phyloP scores from a whole-genome alignment of 2,888 invertebrate genomes.

The Alloplasta piceator region DNA sequence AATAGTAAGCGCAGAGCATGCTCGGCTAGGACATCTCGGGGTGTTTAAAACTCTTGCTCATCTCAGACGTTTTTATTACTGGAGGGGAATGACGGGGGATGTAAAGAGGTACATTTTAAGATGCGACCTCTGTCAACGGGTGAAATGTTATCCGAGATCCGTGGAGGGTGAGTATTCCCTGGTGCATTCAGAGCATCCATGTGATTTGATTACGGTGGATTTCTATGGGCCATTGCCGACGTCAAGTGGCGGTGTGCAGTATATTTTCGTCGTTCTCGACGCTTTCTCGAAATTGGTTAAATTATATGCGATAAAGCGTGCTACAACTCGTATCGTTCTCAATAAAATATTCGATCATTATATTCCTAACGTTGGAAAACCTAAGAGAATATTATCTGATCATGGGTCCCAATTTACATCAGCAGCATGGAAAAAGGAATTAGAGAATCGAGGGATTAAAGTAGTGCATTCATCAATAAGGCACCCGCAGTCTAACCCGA shows the following conservation, averaged over 20 bases:
- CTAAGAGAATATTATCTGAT: conserved; percentile 58
- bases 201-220: too few relatives aligned
- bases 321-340: conserved; percentile 51
- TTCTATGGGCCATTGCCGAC: too few relatives aligned
- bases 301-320: conserved; percentile 67
- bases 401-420: conserved; percentile 63
- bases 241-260: too few relatives aligned
- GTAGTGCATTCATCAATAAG: background rate
- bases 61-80: conserved; percentile 28
- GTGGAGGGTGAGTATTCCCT: too few relatives aligned
- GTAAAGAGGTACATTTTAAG: too few relatives aligned
- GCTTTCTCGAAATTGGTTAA: conserved; percentile 69
- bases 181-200: conserved; percentile 56
- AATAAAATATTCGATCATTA: conserved; percentile 23
- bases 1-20: too few relatives aligned
- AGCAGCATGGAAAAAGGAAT: background rate
- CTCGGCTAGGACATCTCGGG: too few relatives aligned
- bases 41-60: conserved; percentile 34
- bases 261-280: too few relatives aligned
- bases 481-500: conserved; percentile 14
- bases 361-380: conserved; percentile 23
- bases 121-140: too few relatives aligned
- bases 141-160: too few relatives aligned
- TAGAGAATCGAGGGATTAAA: background rate
- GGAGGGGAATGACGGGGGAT: too few relatives aligned